phyloP scores from a whole-genome alignment of 2,888 invertebrate species.

The Halictus quadricinctus region DNA sequence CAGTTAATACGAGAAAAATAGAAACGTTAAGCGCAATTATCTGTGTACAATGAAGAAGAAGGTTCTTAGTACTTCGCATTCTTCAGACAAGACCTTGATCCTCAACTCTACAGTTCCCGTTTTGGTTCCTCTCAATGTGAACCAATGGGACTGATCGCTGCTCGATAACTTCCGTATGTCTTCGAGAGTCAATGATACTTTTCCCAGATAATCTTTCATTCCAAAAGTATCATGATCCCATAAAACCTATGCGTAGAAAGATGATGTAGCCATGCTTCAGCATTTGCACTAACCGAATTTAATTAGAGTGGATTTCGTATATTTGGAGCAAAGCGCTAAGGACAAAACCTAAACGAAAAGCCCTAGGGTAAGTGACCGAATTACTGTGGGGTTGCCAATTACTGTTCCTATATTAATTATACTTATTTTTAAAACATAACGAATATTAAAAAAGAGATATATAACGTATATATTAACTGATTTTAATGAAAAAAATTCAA shows the following conservation, averaged over 20 bases:
- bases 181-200: constrained; percentile 82
- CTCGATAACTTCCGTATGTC: constrained; percentile 82
- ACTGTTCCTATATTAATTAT: no score
- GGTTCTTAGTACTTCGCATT: constrained; percentile 72
- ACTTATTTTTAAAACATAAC: no score
- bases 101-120: constrained; percentile 83
- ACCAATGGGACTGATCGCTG: constrained; percentile 82
- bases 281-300: background rate
- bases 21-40: background rate
- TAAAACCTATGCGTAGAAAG: constrained; percentile 77
- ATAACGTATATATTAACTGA: no score
- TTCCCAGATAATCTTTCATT: constrained; percentile 84
- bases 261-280: background rate
- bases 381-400: no score
- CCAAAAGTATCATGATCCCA: constrained; percentile 84
- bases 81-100: constrained; percentile 81
- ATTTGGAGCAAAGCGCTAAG: background rate
- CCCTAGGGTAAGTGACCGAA: background rate
- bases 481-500: no score
- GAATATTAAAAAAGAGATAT: no score
- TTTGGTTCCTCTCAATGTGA: constrained; percentile 81
- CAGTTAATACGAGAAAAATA: background rate
- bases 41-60: background rate
- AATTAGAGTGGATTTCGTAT: background rate
- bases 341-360: background rate